phyloP scores from a whole-genome alignment of 1,140 invertebrate species.

The Episyrphus balteatus region DNA sequence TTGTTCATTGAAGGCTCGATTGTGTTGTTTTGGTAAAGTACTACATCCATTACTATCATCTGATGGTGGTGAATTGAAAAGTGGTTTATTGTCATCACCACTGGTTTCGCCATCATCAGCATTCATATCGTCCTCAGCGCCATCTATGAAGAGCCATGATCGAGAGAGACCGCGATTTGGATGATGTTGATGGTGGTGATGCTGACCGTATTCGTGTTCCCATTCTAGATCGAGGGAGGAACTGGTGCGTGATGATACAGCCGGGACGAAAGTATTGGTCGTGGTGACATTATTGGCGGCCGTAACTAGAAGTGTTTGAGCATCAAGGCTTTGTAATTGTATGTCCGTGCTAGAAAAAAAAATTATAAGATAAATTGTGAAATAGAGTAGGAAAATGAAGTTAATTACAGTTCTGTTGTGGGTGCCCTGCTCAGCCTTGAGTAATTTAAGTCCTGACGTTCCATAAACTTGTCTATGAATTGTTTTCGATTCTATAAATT shows the following conservation, averaged over 20 bases:
- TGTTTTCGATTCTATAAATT: neutral
- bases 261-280: constrained; percentile 10
- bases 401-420: neutral
- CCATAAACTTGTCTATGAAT: neutral
- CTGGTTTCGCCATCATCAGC: neutral
- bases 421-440: neutral
- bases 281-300: constrained; percentile 13
- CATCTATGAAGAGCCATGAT: constrained; percentile 1
- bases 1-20: neutral
- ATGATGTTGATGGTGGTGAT: neutral
- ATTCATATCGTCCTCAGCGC: neutral
- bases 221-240: constrained; percentile 33
- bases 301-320: constrained; percentile 20
- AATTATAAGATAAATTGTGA: neutral
- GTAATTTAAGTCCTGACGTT: neutral
- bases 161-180: neutral
- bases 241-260: constrained; percentile 19
- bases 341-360: constrained; percentile 15
- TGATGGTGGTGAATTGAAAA: neutral
- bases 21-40: too few relatives aligned
- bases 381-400: neutral
- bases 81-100: too few relatives aligned
- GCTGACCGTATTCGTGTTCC: constrained; percentile 29
- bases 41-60: neutral
- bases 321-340: constrained; percentile 29